Base-by-base conservation (phyloP, 1,140 invertebrate species). In the Drosophila guanche region DNA sequence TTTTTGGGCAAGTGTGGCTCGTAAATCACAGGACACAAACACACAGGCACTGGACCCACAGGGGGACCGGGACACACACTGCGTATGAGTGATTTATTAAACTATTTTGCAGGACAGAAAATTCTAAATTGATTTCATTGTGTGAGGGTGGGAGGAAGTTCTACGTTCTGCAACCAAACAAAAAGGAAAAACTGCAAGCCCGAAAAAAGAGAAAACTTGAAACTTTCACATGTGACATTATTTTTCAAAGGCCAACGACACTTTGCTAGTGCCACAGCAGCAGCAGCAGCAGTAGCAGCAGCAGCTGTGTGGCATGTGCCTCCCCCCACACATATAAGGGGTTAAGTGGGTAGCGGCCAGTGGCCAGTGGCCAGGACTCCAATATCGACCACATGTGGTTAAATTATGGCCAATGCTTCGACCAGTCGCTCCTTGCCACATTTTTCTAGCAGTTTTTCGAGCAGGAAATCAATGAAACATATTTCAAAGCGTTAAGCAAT, bases 371-470 rank as follows among this genome's bases (percentile, higher is more conserved):
- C 41, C 33, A 54, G 60, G 33, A 12, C 76, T 57, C 51, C 84
- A 71, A 88, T 89, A 88, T 79, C 79, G 76, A 89, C 84, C 85
- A 89, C 84, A 84, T 89, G 79, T 80, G 84, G 84, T 89, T 89
- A 89, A 89, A 74, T 89, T 89, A 89, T 89, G 72, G 79, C 45
- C 53, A 63, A 48, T 50, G 59, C 57, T 53, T 50, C 14, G 46
- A 12, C 50, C 57, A 58, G 37, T 12, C 47, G 10, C 68, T 58
- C 66, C 50, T 46, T 65, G 59, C 60, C 60, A 69, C 58, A 77
- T 86, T 89, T 76, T 74, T 58, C 43, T 23, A 63, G 37, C 59
- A 73, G 50, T 72, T 84, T 84, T 73, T 63, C 71, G 10, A 37
- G 33, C 76, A 61, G 79, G 66, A 84, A 89, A 89, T 89, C 84